These are phyloP conservation scores for Falco rusticolus DNA, from an alignment of 2,797 vertebrate genomes.

Conservation along the genomic window DNA sequence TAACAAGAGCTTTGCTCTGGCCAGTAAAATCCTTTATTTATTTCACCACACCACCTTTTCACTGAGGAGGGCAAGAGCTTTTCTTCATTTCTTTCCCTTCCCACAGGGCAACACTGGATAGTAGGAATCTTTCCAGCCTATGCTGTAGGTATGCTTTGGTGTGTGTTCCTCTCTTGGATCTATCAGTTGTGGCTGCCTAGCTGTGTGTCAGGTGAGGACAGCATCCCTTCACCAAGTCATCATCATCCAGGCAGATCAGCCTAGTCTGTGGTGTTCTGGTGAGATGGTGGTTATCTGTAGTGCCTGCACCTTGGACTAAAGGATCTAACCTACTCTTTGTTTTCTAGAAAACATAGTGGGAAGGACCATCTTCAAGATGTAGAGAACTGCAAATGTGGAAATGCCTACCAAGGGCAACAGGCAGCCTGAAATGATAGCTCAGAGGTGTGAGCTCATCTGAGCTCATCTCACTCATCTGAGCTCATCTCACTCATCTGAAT, in stretches of 20 bases:
- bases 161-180: neutral
- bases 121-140: neutral
- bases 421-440: neutral
- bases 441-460: neutral
- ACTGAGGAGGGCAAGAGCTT: neutral
- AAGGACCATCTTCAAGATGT: neutral
- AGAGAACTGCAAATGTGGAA: neutral
- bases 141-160: neutral
- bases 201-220: neutral
- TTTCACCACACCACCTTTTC: conserved; percentile 33
- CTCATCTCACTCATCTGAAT: neutral
- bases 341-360: neutral
- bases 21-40: conserved; percentile 35
- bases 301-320: neutral
- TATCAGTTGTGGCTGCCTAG: neutral
- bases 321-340: neutral
- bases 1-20: conserved; percentile 24
- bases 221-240: neutral
- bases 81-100: neutral
- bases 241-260: neutral
- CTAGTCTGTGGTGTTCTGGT: neutral
- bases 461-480: neutral
- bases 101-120: neutral
- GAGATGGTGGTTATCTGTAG: neutral
- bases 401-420: neutral